A percentile compares a stretch with the other conserved stretches of the same genome.
Evolutionary conservation across 2,113 vertebrate species (phyloP).

Genomic region (Setophaga kirtlandii): DNA sequence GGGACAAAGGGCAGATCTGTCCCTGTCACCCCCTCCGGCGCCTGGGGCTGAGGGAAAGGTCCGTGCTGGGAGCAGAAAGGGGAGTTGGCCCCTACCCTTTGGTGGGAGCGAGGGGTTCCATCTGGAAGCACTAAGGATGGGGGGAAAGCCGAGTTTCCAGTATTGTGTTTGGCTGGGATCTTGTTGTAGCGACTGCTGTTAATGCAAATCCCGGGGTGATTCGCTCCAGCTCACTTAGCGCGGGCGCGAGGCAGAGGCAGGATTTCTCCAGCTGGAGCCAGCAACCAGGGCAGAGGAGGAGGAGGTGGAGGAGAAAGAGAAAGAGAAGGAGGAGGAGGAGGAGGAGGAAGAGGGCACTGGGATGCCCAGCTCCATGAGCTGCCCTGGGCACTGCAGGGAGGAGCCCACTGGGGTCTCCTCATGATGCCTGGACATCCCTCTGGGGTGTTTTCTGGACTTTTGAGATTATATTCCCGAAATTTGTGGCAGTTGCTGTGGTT

Average conservation of each 20-base stretch:
- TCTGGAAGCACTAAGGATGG: conserved; percentile 55
- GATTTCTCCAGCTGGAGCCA: conserved; percentile 10
- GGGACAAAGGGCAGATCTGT: conserved; percentile 37
- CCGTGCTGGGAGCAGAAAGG: background rate
- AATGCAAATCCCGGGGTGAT: conserved; percentile 57
- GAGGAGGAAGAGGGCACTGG: rapidly evolving
- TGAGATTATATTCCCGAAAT: rapidly evolving
- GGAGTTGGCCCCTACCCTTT: background rate
- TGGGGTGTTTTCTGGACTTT: background rate
- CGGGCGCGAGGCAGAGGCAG: background rate
- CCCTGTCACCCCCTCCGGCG: background rate
- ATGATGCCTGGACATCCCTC: rapidly evolving
- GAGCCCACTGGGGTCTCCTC: rapidly evolving
- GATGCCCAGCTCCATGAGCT: rapidly evolving
- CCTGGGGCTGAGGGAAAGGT: background rate
- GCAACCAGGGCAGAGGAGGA: background rate
- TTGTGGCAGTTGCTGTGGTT: background rate
- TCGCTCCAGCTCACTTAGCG: conserved; percentile 7
- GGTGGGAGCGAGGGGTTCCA: conserved; percentile 3
- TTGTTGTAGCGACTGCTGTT: conserved; percentile 59
- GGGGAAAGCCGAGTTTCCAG: conserved; percentile 9
- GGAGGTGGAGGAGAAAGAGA: background rate
- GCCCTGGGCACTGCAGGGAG: rapidly evolving
- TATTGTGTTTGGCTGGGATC: conserved; percentile 44
- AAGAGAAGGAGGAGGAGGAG: background rate